phyloP scores from a whole-genome alignment of 2,888 invertebrate genomes.

The Pammene fasciana region DNA sequence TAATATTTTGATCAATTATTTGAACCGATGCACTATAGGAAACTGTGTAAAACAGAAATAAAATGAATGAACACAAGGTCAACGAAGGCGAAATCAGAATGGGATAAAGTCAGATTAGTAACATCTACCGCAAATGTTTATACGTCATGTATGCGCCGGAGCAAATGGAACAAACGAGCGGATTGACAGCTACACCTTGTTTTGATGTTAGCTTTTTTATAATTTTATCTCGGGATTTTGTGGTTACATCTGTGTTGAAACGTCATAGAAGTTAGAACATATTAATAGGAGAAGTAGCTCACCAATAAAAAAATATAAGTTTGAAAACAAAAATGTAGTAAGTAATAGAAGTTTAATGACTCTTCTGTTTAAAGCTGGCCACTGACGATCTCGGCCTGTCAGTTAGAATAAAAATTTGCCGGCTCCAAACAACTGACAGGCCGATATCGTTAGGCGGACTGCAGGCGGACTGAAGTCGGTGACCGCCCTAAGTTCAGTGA shows the following conservation, averaged over 20 bases:
- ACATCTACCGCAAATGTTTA: constrained; percentile 7
- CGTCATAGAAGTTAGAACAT: not conserved
- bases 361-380: too few species aligned
- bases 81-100: not conserved
- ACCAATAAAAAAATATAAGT: too few species aligned
- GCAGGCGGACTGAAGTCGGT: too few species aligned
- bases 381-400: too few species aligned
- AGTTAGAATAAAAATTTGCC: too few species aligned
- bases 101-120: not conserved
- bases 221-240: constrained; percentile 2
- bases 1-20: too few species aligned
- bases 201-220: constrained; percentile 16
- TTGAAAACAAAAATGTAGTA: too few species aligned
- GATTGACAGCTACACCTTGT: constrained; percentile 15
- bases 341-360: too few species aligned
- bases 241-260: not conserved
- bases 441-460: too few species aligned
- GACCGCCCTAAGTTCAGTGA: too few species aligned
- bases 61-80: not conserved
- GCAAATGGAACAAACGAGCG: constrained; percentile 19
- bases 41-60: not conserved
- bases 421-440: too few species aligned
- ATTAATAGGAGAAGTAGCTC: not conserved
- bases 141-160: constrained; percentile 16
- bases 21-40: not conserved